A percentile compares a stretch with the other conserved stretches of the same genome.
phyloP scores from a whole-genome alignment of 1,140 invertebrate species.

The Holotrichia oblita region DNA sequence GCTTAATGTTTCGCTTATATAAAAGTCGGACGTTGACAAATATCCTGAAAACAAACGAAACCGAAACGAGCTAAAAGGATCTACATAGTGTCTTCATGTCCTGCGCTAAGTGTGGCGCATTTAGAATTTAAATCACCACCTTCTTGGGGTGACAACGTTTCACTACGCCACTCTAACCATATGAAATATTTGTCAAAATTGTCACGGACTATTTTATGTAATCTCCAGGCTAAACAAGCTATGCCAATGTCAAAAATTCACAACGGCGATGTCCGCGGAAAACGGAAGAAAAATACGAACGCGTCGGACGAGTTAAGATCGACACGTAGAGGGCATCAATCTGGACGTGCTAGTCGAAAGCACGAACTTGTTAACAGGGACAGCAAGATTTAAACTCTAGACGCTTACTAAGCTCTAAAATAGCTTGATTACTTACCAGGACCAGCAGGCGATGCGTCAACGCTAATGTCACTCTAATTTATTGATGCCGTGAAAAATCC shows the following conservation, averaged over 20 bases:
- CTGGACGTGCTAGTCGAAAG: neutral
- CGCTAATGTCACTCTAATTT: constrained; percentile 21
- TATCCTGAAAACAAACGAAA: neutral
- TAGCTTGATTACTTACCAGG: constrained; percentile 23
- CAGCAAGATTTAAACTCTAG: constrained; percentile 22
- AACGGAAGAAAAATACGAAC: neutral
- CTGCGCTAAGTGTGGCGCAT: neutral
- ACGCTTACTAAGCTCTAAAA: constrained; percentile 33
- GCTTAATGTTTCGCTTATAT: neutral
- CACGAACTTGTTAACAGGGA: constrained; percentile 11
- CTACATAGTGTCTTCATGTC: neutral
- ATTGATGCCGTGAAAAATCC: neutral
- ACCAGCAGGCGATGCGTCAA: neutral
- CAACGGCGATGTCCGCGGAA: neutral
- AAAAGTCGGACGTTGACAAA: constrained; percentile 9
- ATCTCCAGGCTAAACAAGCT: constrained; percentile 13
- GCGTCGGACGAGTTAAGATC: constrained; percentile 4
- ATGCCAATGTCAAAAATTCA: constrained; percentile 13
- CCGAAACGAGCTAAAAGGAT: neutral
- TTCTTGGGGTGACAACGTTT: neutral
- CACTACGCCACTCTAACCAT: neutral
- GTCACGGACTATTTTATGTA: constrained; percentile 26
- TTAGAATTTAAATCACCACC: constrained; percentile 3
- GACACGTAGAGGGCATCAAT: constrained; percentile 29
- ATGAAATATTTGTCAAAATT: constrained; percentile 8